These are phyloP conservation scores for Mustela lutreola DNA, from an alignment of 2,113 vertebrate genomes.

Conservation along the genomic window DNA sequence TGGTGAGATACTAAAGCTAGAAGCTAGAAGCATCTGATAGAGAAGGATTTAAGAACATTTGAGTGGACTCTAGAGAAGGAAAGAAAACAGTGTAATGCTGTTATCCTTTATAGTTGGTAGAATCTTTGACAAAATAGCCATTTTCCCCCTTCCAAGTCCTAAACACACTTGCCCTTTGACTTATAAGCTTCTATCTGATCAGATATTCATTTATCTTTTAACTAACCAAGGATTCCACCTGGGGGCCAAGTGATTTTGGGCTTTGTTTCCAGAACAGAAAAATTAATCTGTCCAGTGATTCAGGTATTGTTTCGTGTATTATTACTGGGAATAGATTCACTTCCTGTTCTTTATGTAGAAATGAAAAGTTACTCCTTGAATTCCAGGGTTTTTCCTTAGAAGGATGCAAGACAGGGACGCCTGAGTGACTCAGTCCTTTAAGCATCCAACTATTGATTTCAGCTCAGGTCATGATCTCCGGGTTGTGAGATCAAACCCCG, in stretches of 20 bases:
- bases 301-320: neutral
- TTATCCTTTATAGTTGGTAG: neutral
- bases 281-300: neutral
- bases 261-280: neutral
- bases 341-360: neutral
- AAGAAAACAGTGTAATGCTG: neutral
- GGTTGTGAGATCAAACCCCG: neutral
- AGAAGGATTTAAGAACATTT: neutral
- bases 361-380: neutral
- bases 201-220: neutral
- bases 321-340: neutral
- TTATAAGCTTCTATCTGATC: neutral
- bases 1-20: neutral
- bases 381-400: neutral
- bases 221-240: neutral
- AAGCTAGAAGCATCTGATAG: neutral
- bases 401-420: neutral
- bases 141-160: neutral
- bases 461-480: neutral
- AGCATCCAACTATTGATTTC: neutral
- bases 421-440: neutral
- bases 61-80: neutral
- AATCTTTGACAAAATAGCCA: neutral
- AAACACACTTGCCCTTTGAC: neutral
- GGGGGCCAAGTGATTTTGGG: neutral